phyloP scores from a whole-genome alignment of 2,113 vertebrate genomes.

The Tricholaema leucomelas region DNA sequence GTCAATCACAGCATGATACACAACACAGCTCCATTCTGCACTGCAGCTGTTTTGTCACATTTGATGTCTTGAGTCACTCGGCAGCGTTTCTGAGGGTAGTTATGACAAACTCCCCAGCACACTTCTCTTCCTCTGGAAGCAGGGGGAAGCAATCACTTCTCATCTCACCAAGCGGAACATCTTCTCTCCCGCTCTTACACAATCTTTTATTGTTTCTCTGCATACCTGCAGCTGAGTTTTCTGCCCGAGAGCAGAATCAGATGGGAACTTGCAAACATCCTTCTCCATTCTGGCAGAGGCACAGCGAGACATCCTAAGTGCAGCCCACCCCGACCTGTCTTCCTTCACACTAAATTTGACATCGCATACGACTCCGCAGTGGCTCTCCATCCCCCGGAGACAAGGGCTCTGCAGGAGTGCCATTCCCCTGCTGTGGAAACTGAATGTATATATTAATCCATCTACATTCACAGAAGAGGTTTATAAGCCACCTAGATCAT shows the following conservation, averaged over 20 bases:
- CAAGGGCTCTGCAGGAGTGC: not conserved
- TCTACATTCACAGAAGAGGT: not conserved
- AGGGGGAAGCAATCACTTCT: not conserved
- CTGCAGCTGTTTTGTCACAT: constrained; percentile 7
- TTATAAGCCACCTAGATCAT: constrained; percentile 18
- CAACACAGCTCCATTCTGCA: not conserved
- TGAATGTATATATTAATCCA: not conserved
- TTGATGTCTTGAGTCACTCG: not conserved
- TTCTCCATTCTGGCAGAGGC: not conserved
- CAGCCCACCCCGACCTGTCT: not conserved
- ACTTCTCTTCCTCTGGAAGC: not conserved
- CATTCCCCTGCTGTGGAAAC: not conserved
- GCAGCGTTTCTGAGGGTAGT: not conserved
- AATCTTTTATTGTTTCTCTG: not conserved
- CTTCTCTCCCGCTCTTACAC: not conserved
- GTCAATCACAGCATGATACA: not conserved
- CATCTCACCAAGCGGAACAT: not conserved
- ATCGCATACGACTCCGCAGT: fast-evolving
- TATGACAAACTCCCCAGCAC: not conserved
- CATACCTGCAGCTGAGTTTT: not conserved
- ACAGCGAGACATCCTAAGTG: not conserved
- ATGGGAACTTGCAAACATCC: not conserved
- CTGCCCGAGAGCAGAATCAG: not conserved
- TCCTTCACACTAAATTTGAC: not conserved
- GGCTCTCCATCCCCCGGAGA: not conserved